Evolutionary conservation across 1,140 invertebrate genomes (phyloP), one percentile per base, ranked within the genome.

Genomic region (Saccostrea glomerata): DNA sequence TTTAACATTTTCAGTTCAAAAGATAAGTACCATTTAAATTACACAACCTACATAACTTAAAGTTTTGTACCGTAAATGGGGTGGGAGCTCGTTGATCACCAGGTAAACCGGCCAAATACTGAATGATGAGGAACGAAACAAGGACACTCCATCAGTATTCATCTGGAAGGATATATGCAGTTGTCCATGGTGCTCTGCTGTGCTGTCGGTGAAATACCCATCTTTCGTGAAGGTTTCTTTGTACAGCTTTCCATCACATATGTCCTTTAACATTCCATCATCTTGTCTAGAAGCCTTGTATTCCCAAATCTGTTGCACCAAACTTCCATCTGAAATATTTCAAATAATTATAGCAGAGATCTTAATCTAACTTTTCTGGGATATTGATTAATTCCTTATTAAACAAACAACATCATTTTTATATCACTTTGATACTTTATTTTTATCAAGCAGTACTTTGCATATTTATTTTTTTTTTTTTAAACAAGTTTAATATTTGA

Each of bases 201-300:
- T 58, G 25, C 55, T 82, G 47, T 25, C 70, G 56, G 55, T 17
- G 47, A 56, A 82, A 30, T 56, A 87, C 7, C 70, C 70, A 25
- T 56, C 86, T 23, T 82, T 82, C 4, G 17, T 55, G 58, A 87
- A 82, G 15, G 54, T 77, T 17, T 87, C 86, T 47, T 58, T 77
- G 54, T 87, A 87, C 7, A 82, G 70, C 47, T 82, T n/a, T 17
- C 86, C 70, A 82, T 87, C 86, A 54, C 30, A 47, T 54, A 87
- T 58, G 30, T 87, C 86, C 3, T 9, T 55, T 9, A 87, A 58
- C 47, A 56, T 23, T 17, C 13, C 55, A 87, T 87, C 86, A 36
- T 86, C 36, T 13, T 40, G n/a, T 30, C 40, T 87, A 55, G 40
- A 23, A 13, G 36, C 54, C 30, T 87, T 87, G n/a, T 87, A 30